Conservation (phyloP, 2,113 vertebrate genomes). For the Diglossa brunneiventris region DNA sequence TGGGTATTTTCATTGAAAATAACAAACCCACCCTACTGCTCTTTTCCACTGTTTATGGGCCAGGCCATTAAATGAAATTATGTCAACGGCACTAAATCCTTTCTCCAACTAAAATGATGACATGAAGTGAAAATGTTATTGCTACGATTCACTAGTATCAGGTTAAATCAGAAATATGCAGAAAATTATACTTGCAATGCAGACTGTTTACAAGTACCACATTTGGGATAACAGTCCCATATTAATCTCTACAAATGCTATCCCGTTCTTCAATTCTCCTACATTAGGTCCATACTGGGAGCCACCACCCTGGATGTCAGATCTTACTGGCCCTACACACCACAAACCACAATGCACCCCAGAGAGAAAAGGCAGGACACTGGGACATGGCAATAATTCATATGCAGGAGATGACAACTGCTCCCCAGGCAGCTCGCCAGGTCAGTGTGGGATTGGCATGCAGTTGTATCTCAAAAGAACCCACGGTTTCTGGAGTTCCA, state of each 20-base stretch:
- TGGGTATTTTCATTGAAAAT: constrained; percentile 1
- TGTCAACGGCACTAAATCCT: background rate
- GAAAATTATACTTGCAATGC: background rate
- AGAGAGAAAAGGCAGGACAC: background rate
- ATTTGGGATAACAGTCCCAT: background rate
- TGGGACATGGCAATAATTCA: background rate
- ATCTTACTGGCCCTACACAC: background rate
- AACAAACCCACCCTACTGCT: background rate
- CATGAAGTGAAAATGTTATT: background rate
- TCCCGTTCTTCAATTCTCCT: background rate
- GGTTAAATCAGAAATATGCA: background rate
- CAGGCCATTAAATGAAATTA: background rate
- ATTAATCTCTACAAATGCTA: background rate
- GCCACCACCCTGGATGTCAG: background rate
- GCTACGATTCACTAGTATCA: background rate
- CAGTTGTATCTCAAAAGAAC: background rate
- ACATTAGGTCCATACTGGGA: background rate
- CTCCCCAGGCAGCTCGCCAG: background rate
- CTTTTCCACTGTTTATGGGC: background rate
- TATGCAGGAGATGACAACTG: background rate
- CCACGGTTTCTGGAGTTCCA: background rate
- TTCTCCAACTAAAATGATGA: background rate
- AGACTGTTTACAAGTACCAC: background rate
- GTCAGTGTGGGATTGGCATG: background rate
- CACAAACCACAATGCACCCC: background rate